Evolutionary conservation across 2,797 vertebrate species (phyloP).

Genomic region (Etheostoma perlongum): DNA sequence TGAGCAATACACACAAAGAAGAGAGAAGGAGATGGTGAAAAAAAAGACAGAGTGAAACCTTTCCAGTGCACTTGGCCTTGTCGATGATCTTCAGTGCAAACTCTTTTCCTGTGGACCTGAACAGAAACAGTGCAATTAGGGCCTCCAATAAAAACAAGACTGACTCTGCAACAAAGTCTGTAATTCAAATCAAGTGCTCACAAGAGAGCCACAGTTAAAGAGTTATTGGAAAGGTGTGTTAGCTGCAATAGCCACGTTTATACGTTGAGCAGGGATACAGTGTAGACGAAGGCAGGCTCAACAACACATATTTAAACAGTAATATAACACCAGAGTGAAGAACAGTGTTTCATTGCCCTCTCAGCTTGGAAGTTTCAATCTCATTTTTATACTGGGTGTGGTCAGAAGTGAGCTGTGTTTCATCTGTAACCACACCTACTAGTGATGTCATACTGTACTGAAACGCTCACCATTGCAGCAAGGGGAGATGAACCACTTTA

Average conservation of each 20-base stretch:
- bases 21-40: background rate
- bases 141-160: conserved; percentile 28
- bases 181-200: conserved; percentile 42
- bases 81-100: conserved; percentile 98
- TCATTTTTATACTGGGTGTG: background rate
- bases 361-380: background rate
- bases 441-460: background rate
- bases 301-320: background rate
- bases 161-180: conserved; percentile 29
- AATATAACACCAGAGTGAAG: background rate
- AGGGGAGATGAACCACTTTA: background rate
- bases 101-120: conserved; percentile 94
- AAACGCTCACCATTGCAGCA: background rate
- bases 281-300: background rate
- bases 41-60: conserved; percentile 84
- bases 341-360: background rate
- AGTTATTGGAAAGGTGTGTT: conserved; percentile 12
- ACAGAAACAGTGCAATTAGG: conserved; percentile 62
- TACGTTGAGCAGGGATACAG: background rate
- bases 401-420: background rate
- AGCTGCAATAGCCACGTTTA: conserved; percentile 1
- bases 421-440: background rate
- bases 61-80: conserved; percentile 97
- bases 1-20: background rate
- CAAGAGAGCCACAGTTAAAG: conserved; percentile 19